phyloP scores from a whole-genome alignment of 2,888 invertebrate genomes.

The Anarsia innoxiella region DNA sequence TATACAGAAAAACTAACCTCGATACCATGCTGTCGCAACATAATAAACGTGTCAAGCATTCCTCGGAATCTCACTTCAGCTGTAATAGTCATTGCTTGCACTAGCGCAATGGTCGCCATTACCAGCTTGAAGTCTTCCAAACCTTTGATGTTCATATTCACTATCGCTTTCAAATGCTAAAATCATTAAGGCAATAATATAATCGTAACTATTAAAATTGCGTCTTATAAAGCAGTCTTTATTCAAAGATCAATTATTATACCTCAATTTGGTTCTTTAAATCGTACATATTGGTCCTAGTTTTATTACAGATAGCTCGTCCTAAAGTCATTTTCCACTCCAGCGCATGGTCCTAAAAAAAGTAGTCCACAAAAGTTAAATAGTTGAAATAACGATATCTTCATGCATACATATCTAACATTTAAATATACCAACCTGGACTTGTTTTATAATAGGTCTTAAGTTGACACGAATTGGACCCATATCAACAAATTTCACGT shows the following conservation, averaged over 20 bases:
- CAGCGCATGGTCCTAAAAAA: conserved; percentile 75
- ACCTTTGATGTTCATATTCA: conserved; percentile 85
- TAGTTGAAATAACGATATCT: too few relatives aligned
- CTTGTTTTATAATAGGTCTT: conserved; percentile 78
- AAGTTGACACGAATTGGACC: conserved; percentile 85
- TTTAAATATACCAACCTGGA: conserved; percentile 55
- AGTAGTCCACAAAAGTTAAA: too few relatives aligned
- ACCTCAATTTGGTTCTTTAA: conserved; percentile 83
- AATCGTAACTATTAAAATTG: too few relatives aligned
- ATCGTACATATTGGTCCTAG: conserved; percentile 79
- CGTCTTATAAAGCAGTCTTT: too few relatives aligned
- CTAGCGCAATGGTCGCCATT: conserved; percentile 85
- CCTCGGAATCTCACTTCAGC: conserved; percentile 84
- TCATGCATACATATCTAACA: too few relatives aligned
- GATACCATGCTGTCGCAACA: conserved; percentile 82
- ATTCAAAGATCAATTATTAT: too few relatives aligned
- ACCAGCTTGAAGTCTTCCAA: conserved; percentile 89
- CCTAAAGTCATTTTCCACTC: conserved; percentile 89
- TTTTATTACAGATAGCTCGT: conserved; percentile 78
- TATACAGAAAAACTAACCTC: conserved; percentile 50
- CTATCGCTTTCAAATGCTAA: too few relatives aligned
- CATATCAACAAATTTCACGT: conserved; percentile 77
- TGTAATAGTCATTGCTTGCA: conserved; percentile 84
- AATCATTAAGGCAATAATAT: too few relatives aligned
- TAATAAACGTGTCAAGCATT: conserved; percentile 85